Evolutionary conservation across 2,888 invertebrate genomes (phyloP), one percentile per base, ranked within the genome.

Genomic region (Spicauda simplicius): DNA sequence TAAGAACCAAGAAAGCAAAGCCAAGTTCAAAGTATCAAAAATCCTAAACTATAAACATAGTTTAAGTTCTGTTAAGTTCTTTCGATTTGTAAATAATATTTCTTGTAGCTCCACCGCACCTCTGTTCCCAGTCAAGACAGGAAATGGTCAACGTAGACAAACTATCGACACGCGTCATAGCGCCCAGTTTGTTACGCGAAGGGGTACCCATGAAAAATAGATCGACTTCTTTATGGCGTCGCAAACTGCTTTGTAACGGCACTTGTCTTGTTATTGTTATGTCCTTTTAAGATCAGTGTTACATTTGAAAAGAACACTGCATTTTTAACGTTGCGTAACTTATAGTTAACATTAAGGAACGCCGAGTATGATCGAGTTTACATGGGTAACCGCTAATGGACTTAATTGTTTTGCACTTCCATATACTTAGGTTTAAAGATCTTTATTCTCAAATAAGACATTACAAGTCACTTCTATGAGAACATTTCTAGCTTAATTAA

Each of bases 101-200:
- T 45, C n/a, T 45, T 4, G 16, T n/a, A 2, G n/a, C 45, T 45
- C 45, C 45, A 45, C 45, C 45, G n/a, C 55, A 55, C 48, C 14
- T 33, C 55, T 70, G 69, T 69, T 25, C 69, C 16, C 50, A 25
- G 57, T 80, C 55, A 81, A 85, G 83, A 71, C 89, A 88, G 91
- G 91, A 92, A 92, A 87, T 81, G 91, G 91, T 86, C 90, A 88
- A 77, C 80, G 75, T 81, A 88, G 90, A 91, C 91, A 90, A 91
- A 90, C 88, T 88, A 86, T 84, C 84, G 90, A 85, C 88, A 91
- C 91, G 91, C 91, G 86, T 86, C 91, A 91, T 91, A 92, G 91
- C 91, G 82, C 86, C 68, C 67, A 70, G 69, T 67, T 63, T 60
- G 70, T 69, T 68, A 54, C 19, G 25, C 16, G 25, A 67, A 67